phyloP scores from a whole-genome alignment of 1,140 invertebrate species.

The Aleiodes sp. region DNA sequence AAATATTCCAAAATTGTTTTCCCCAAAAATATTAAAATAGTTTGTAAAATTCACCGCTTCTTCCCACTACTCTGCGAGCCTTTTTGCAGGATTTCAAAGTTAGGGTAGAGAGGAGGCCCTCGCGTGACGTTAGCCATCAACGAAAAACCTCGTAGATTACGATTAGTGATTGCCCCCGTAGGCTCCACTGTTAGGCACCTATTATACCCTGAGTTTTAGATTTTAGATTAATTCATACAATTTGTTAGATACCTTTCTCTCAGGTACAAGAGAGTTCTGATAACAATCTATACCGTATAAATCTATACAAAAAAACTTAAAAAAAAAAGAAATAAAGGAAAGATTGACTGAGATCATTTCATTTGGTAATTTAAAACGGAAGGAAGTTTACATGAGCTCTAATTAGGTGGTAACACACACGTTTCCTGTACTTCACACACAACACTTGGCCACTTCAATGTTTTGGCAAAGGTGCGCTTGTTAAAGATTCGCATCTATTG shows the following conservation, averaged over 20 bases:
- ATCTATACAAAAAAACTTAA: background rate
- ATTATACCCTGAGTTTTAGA: slow-evolving; percentile 49
- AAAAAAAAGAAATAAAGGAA: too few relatives aligned
- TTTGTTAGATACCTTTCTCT: slow-evolving; percentile 16
- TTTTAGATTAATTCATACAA: slow-evolving; percentile 38
- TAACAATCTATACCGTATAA: slow-evolving; percentile 2
- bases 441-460: slow-evolving; percentile 7
- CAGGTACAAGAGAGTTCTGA: background rate
- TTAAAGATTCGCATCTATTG: slow-evolving; percentile 3
- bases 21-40: too few relatives aligned
- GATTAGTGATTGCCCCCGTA: slow-evolving; percentile 37
- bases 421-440: background rate
- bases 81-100: background rate
- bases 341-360: background rate
- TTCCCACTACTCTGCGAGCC: background rate
- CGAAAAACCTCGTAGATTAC: slow-evolving; percentile 39
- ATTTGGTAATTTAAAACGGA: slow-evolving; percentile 9
- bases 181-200: slow-evolving; percentile 41
- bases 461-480: background rate
- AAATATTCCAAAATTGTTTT: too few relatives aligned
- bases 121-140: slow-evolving; percentile 47
- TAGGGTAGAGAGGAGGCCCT: slow-evolving; percentile 27
- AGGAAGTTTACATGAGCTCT: slow-evolving; percentile 11
- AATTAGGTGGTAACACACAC: slow-evolving; percentile 14
- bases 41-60: background rate